These are phyloP conservation scores for Pandion haliaetus DNA, from an alignment of 2,113 vertebrate species.

Conservation along the genomic window DNA sequence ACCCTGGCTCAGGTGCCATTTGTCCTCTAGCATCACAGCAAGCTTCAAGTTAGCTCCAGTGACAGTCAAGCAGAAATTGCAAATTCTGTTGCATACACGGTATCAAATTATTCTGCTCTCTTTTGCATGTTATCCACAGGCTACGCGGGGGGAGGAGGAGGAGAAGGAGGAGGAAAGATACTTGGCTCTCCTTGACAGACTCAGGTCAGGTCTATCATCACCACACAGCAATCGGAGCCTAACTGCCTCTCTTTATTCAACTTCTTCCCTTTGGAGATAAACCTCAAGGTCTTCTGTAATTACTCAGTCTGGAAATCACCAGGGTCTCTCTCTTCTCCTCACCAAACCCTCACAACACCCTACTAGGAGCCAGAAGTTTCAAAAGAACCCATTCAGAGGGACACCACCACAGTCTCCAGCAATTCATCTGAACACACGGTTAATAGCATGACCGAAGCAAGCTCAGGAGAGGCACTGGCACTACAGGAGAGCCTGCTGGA, in stretches of 20 bases:
- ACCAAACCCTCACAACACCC: not conserved
- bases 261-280: not conserved
- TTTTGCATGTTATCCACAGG: rapidly evolving
- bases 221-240: not conserved
- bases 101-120: rapidly evolving
- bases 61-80: not conserved
- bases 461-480: rapidly evolving
- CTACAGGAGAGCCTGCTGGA: rapidly evolving
- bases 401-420: not conserved
- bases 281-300: not conserved
- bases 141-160: rapidly evolving
- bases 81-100: rapidly evolving
- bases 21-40: not conserved
- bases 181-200: not conserved
- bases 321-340: not conserved
- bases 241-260: rapidly evolving
- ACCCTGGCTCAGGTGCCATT: not conserved
- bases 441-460: rapidly evolving
- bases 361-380: not conserved
- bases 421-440: rapidly evolving
- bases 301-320: not conserved
- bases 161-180: no score
- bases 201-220: not conserved
- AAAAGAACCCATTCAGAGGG: rapidly evolving
- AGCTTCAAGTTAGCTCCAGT: not conserved